phyloP scores from a whole-genome alignment of 2,888 invertebrate species.

The Dynastes grantii region DNA sequence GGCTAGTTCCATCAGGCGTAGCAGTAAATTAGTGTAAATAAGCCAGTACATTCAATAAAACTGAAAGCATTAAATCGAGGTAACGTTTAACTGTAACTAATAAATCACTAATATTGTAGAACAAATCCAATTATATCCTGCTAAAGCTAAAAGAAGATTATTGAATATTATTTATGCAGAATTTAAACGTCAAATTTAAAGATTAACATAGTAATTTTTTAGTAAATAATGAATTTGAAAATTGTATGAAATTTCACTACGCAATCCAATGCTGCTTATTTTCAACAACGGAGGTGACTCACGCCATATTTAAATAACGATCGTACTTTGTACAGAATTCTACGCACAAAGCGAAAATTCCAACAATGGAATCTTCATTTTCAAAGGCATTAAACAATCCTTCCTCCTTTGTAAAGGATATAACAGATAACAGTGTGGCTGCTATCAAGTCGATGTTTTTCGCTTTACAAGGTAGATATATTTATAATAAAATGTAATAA shows the following conservation, averaged over 20 bases:
- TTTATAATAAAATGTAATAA: background rate
- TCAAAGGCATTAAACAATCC: conserved; percentile 6
- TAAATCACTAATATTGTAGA: background rate
- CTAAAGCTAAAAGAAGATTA: background rate
- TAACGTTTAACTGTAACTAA: background rate
- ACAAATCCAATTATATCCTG: background rate
- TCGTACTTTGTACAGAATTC: background rate
- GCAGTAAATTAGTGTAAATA: background rate
- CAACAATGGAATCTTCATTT: conserved; percentile 19
- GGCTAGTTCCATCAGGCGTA: background rate
- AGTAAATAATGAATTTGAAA: background rate
- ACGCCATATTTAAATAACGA: background rate
- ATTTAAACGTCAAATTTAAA: background rate
- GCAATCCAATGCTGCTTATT: background rate
- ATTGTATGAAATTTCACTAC: background rate
- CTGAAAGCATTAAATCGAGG: background rate
- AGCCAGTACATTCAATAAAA: background rate
- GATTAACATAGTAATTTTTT: background rate
- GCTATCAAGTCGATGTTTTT: background rate
- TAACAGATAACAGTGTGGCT: background rate
- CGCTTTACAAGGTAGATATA: background rate
- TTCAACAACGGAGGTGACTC: background rate
- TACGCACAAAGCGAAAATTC: background rate
- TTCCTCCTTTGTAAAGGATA: background rate
- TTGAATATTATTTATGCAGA: background rate